Evolutionary conservation across 2,797 vertebrate genomes (phyloP).

Genomic region (Rhinella marina): DNA sequence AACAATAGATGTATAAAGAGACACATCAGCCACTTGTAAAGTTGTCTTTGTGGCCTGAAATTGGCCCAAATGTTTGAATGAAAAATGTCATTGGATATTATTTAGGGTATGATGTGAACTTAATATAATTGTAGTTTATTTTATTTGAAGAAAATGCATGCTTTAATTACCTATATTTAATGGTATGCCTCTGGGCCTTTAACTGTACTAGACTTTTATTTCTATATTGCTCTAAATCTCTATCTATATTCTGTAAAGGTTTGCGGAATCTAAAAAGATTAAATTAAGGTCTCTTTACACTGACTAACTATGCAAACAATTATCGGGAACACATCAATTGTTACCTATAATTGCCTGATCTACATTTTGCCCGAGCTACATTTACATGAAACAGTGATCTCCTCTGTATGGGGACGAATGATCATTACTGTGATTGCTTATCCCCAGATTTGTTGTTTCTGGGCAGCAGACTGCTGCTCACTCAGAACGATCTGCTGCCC

Average conservation of each 20-base stretch:
- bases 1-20: not conserved
- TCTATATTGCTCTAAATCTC: not conserved
- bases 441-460: no score
- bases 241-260: not conserved
- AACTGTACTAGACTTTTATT: not conserved
- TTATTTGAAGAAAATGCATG: not conserved
- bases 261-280: not conserved
- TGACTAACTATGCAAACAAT: no score
- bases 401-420: no score
- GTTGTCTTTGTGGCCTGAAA: constrained; percentile 38
- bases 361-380: no score
- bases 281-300: no score
- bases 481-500: no score
- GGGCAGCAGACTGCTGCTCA: no score
- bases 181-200: no score
- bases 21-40: constrained; percentile 20
- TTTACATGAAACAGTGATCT: no score
- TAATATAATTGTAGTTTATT: not conserved
- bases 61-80: constrained; percentile 43
- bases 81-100: not conserved
- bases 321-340: no score
- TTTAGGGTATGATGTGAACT: not conserved
- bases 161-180: not conserved
- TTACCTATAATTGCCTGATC: no score
- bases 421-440: no score